Base-by-base conservation (phyloP, 2,888 invertebrate genomes). In the Clunio marinus region DNA sequence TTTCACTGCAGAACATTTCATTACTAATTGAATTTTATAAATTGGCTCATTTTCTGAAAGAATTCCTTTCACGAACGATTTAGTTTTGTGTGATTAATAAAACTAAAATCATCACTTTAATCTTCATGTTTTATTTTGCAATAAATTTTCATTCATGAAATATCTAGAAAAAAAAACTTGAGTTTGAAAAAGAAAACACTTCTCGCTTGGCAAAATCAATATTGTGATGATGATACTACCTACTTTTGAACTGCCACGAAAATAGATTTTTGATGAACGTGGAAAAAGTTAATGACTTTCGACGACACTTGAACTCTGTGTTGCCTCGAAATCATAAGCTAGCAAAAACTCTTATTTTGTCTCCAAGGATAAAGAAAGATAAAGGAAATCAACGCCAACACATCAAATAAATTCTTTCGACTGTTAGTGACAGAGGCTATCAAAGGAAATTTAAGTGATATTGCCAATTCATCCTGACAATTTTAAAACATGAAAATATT, bases 271-370 rank as follows among this genome's bases (percentile, higher is more conserved):
- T 15, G n/a, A 45, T 35, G 15, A 46, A 24, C 17, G 22, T 13
- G 22, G 22, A 15, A 37, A n/a, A 46, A 46, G 45, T 46, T 63
- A 63, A 63, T 63, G 63, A 63, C 63, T 28, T 28, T 63, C n/a
- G 13, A 59, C 59, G 51, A 51, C 51, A 51, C 51, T 51, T 51
- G 51, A 51, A 51, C 51, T 17, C 22, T 22, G 8, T 17, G 7
- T n/a, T 45, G 7, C 3, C 45, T 7, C 7, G 8, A 51, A 51
- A 22, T 41, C n/a, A 41, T 41, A 10, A 5, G 41, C 41, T 41
- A 3, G 41, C 10, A 15, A 41, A 41, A 2, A 5, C 15, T 41
- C n/a, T 51, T 51, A 20, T 51, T 51, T 51, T 22, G 13, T 51
- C 24, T 51, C 13, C 20, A 41, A 10, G 41, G 17, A 41, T 41